These are phyloP conservation scores for Rhizomys pruinosus DNA, from an alignment of 2,113 vertebrate genomes.

Conservation along the genomic window DNA sequence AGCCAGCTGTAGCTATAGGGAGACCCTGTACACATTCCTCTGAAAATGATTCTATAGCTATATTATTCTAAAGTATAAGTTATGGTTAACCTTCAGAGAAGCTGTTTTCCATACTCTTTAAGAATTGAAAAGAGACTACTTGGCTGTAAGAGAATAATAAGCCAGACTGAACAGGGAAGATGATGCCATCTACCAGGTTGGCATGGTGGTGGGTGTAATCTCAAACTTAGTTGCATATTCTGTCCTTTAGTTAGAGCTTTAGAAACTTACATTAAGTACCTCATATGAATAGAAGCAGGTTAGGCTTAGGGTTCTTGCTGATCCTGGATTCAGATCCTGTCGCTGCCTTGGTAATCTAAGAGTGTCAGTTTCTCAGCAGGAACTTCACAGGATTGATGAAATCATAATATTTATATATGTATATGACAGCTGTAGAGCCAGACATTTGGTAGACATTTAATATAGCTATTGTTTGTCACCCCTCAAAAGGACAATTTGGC, in stretches of 20 bases:
- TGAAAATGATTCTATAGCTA: neutral
- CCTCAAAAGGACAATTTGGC: neutral
- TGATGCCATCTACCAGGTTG: neutral
- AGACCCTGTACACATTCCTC: neutral
- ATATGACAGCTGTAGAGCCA: neutral
- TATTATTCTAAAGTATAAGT: constrained; percentile 31
- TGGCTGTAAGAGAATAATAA: neutral
- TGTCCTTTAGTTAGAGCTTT: constrained; percentile 8
- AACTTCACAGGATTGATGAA: neutral
- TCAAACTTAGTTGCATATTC: neutral
- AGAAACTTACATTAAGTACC: neutral
- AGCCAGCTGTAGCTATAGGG: too few relatives aligned
- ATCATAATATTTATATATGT: neutral
- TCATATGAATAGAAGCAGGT: neutral
- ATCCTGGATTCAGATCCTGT: neutral
- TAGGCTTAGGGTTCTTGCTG: neutral
- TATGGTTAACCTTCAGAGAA: neutral
- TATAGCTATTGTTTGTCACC: neutral
- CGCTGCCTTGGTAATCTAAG: neutral
- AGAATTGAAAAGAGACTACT: neutral
- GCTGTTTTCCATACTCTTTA: neutral
- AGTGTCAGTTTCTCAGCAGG: neutral
- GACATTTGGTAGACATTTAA: neutral
- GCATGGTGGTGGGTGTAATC: neutral
- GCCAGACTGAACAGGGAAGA: neutral